Evolutionary conservation across 2,113 vertebrate genomes (phyloP), one percentile per base, ranked within the genome.

Genomic region (Bufo gargarizans): DNA sequence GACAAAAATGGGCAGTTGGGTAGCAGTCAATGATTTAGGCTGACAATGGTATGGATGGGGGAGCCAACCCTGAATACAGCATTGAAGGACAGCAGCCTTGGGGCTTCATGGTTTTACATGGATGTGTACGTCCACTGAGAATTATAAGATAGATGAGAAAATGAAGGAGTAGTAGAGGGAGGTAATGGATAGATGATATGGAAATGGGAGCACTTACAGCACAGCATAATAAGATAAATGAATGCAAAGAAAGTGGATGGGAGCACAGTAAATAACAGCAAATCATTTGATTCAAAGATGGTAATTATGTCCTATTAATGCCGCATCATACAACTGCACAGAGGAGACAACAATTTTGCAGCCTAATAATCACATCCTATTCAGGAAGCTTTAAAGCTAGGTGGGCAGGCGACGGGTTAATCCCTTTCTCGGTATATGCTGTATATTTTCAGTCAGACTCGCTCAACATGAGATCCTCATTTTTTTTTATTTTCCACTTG

Each of bases 401-500:
- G 17, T 33, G 45, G 86, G 67, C 19, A 82, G 67, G 47, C 11
- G 14, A 82, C 8, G 79, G 67, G 86, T 88, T 88, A 88, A 82
- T 82, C 65, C 47, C 55, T 88, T 61, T 50, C 77, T 49, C 78
- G 50, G 69, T 82, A 88, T 88, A 88, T 53, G 55, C 82, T 76
- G 79, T 88, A 76, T 82, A 82, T 82, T 82, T 88, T 88, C 86
- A 82, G 55, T 53, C 86, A 69, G 63, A 53, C 86, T 81, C 86
- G 86, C 86, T 87, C 86, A 76, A 88, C 86, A 82, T 76, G 79
- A 88, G 86, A 82, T 82, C 86, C 78, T 88, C 69, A 76, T 88
- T 82, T 88, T 84, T 84, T 82, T 82, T 88, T 87, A 59, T 74
- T 82, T 88, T 82, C 63, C 86, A 88, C 86, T 88, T 88, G 78